Base-by-base conservation (phyloP, 2,797 vertebrate genomes). In the Menidia menidia region DNA sequence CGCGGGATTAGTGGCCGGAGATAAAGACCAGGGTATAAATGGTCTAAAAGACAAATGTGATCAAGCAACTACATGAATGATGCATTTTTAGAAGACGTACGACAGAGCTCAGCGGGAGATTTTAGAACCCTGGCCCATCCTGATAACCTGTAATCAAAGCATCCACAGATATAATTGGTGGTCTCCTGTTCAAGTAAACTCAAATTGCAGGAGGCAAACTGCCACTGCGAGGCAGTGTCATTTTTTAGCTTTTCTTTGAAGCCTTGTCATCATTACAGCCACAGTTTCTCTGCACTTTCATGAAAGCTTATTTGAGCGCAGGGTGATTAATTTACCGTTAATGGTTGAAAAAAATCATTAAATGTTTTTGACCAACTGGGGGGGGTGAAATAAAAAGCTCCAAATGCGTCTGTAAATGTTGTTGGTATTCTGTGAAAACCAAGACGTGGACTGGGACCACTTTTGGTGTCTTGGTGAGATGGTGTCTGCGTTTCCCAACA, bases 1-100 rank as follows among this genome's bases (percentile, higher is more conserved):
- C 67, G 55, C 35, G 57, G 67, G 64, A 81, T 66, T 67, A 65
- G 54, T 0, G 3, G 43, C 52, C n/a, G 3, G 33, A 71, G 58
- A 81, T 67, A 78, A 64, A 81, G 71, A 74, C 70, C 61, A 50
- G 64, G 59, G 63, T 72, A 74, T 80, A 83, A 81, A 78, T 63
- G 60, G 35, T 63, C 59, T 41, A 43, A 56, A 45, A 72, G 31
- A 77, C 85, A 75, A 71, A 79, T 88, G 75, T 11, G 13, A 45
- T 60, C 42, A 51, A 71, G 74, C 67, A 63, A 63, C 64, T 35
- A 53, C 32, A 2, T 59, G 59, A 68, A 56, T 54, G 60, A 78
- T 55, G 75, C 58, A 64, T 73, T 39, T 73, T 76, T 72, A 71
- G 73, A 33, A 25, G 35, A 76, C 77, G 15, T 35, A 79, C 75